phyloP scores from a whole-genome alignment of 2,113 vertebrate genomes.

The Himantopus leucocephalus region DNA sequence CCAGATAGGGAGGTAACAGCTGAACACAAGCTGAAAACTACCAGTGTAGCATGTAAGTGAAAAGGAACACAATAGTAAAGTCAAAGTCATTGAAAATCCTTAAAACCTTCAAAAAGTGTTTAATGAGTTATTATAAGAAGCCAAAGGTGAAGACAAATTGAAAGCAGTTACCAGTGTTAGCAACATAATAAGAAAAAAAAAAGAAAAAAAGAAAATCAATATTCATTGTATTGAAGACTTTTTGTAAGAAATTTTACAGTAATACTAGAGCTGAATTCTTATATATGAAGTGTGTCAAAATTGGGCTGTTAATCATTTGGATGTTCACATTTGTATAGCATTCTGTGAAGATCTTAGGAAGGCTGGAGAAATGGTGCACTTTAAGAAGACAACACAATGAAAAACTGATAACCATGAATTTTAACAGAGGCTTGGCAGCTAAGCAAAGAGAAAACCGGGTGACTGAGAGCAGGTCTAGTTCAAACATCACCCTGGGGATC shows the following conservation, averaged over 20 bases:
- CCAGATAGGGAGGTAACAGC: background rate
- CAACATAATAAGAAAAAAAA: background rate
- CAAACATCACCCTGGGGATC: background rate
- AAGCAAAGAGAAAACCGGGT: background rate
- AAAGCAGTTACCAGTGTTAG: background rate
- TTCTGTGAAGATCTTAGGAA: background rate
- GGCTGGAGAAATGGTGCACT: background rate
- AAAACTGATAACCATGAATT: background rate
- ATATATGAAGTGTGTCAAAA: background rate
- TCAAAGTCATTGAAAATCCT: background rate
- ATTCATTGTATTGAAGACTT: background rate
- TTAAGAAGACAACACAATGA: background rate
- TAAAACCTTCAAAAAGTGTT: background rate
- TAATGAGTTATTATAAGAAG: background rate
- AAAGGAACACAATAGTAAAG: background rate
- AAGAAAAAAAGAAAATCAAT: background rate
- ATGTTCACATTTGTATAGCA: background rate
- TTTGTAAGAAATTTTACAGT: background rate
- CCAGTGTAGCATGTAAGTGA: background rate
- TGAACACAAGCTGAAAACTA: background rate
- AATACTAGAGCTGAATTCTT: background rate
- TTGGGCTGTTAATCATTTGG: background rate
- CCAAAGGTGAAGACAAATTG: background rate
- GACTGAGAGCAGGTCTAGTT: background rate
- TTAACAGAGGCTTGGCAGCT: background rate